These are phyloP conservation scores for Onychomys arenicola DNA, from an alignment of 2,797 vertebrate species.

Conservation along the genomic window DNA sequence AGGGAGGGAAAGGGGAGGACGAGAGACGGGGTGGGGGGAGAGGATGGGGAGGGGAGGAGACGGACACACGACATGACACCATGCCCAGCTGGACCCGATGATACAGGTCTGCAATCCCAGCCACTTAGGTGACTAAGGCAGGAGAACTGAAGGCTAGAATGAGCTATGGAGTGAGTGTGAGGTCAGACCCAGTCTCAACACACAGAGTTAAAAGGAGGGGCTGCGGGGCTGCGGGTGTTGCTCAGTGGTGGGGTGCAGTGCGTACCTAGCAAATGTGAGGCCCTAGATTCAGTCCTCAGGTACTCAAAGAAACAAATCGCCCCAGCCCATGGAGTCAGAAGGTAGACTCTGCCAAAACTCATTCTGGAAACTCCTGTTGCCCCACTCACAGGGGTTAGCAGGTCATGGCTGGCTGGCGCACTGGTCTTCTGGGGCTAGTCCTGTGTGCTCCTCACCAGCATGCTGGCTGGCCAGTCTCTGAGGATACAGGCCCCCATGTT, in stretches of 20 bases:
- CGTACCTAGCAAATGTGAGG: not conserved
- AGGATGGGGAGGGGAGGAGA: no score
- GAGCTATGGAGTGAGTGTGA: not conserved
- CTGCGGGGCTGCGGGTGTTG: not conserved
- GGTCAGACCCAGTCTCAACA: not conserved
- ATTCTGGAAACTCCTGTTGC: slow-evolving; percentile 6
- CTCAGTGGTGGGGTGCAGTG: not conserved
- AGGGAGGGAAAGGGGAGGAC: not conserved
- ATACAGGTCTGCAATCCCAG: no score
- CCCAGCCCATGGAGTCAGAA: not conserved
- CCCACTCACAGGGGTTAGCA: not conserved
- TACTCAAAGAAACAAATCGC: not conserved
- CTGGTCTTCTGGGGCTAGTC: not conserved
- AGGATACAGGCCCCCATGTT: rapidly evolving
- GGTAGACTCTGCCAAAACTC: not conserved
- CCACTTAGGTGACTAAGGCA: not conserved
- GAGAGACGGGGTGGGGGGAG: no score
- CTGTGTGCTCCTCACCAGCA: not conserved
- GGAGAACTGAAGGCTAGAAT: not conserved
- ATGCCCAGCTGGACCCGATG: not conserved
- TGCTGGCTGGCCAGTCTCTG: not conserved
- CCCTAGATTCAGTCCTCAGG: not conserved
- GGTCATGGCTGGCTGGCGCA: not conserved
- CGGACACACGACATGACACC: no score
- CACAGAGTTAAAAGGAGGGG: no score